Conservation (phyloP, 2,888 invertebrate species). For the Eudemis profundana region DNA sequence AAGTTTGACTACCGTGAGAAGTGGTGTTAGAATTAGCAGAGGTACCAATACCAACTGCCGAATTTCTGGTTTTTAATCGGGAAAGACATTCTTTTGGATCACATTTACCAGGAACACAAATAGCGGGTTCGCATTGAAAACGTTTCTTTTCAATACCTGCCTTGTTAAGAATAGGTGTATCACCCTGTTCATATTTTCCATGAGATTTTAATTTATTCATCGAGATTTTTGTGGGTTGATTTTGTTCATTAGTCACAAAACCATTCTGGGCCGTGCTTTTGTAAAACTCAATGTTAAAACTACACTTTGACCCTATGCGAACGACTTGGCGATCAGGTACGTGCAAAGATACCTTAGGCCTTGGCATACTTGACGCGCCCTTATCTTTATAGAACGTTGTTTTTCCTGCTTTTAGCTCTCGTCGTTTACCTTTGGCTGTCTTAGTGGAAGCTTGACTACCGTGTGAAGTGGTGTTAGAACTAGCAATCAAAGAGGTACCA, state of each 20-base stretch:
- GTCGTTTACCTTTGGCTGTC: background rate
- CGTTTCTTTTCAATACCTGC: background rate
- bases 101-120: background rate
- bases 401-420: background rate
- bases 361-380: background rate
- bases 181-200: background rate
- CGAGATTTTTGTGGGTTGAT: background rate
- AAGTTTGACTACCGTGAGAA: too few species aligned
- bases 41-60: background rate
- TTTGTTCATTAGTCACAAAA: background rate
- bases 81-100: background rate
- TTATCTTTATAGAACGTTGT: conserved; percentile 8
- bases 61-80: background rate
- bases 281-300: conserved; percentile 21
- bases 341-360: background rate
- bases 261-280: background rate
- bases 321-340: conserved; percentile 4
- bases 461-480: background rate
- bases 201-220: background rate
- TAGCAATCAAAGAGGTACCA: conserved; percentile 9
- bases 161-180: background rate
- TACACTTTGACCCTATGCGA: conserved; percentile 23
- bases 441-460: conserved; percentile 5
- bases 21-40: background rate
- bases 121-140: background rate